Evolutionary conservation across 2,113 vertebrate genomes (phyloP).

Genomic region (Python bivittatus): DNA sequence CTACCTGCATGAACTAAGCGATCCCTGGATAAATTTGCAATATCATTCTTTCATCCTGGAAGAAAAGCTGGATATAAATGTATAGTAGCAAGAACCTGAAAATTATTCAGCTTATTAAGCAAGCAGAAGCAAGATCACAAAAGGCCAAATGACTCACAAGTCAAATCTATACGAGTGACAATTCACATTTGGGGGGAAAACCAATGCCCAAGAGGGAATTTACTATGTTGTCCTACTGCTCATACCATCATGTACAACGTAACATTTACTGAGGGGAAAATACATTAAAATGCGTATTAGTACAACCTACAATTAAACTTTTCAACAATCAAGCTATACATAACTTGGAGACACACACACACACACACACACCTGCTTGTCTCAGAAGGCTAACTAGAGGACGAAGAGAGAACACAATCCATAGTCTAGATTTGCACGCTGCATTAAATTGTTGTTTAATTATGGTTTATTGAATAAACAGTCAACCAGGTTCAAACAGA

Average conservation of each 20-base stretch:
- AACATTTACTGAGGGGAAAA: neutral
- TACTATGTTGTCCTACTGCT: fast-evolving
- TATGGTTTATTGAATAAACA: neutral
- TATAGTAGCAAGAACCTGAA: neutral
- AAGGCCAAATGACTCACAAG: neutral
- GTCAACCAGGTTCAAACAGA: neutral
- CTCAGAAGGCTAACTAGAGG: neutral
- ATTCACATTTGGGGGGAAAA: fast-evolving
- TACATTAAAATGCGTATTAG: neutral
- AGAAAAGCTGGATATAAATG: neutral
- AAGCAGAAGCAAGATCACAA: neutral
- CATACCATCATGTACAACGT: fast-evolving
- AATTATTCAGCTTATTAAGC: neutral
- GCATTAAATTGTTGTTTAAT: neutral
- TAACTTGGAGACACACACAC: neutral
- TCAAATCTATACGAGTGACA: neutral
- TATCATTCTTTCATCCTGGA: neutral
- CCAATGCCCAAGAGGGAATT: neutral
- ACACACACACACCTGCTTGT: neutral
- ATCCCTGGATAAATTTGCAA: neutral
- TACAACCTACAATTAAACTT: neutral
- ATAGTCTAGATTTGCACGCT: neutral
- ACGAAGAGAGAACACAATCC: neutral
- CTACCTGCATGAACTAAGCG: neutral
- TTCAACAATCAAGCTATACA: neutral